Percentiles rank a stretch among this genome's conserved stretches.
phyloP scores from a whole-genome alignment of 2,888 invertebrate species.

The Hanleya hanleyi region DNA sequence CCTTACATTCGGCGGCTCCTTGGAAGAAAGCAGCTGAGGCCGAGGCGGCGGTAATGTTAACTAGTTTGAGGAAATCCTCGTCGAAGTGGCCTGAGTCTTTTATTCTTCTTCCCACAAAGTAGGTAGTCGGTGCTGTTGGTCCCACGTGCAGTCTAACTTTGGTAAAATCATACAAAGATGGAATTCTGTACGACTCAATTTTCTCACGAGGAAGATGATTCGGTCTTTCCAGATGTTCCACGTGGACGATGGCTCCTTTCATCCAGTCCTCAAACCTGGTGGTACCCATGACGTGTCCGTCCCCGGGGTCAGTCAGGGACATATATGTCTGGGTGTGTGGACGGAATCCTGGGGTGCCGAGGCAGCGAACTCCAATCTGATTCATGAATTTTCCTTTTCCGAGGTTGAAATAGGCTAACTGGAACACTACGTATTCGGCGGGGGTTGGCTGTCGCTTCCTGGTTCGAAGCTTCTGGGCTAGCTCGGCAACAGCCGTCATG shows the following conservation, averaged over 20 bases:
- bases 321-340: conserved; percentile 52
- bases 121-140: conserved; percentile 47
- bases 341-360: conserved; percentile 52
- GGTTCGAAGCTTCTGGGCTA: conserved; percentile 36
- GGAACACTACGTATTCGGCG: conserved; percentile 40
- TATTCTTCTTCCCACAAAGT: conserved; percentile 47
- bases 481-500: conserved; percentile 31
- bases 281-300: conserved; percentile 52
- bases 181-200: conserved; percentile 52
- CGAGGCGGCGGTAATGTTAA: conserved; percentile 49
- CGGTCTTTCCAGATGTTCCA: conserved; percentile 53
- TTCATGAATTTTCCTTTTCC: conserved; percentile 29
- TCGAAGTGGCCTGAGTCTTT: conserved; percentile 52
- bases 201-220: conserved; percentile 40
- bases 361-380: conserved; percentile 21
- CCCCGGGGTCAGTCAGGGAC: conserved; percentile 54
- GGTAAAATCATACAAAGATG: conserved; percentile 48
- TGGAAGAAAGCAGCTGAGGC: conserved; percentile 48
- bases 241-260: conserved; percentile 53
- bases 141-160: conserved; percentile 52
- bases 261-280: conserved; percentile 52
- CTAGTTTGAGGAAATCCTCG: conserved; percentile 49
- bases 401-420: conserved; percentile 39
- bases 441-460: conserved; percentile 39
- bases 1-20: conserved; percentile 50